Conservation (phyloP, 92 coral and sea anemone genomes). For the Scolanthus callimorphus region DNA sequence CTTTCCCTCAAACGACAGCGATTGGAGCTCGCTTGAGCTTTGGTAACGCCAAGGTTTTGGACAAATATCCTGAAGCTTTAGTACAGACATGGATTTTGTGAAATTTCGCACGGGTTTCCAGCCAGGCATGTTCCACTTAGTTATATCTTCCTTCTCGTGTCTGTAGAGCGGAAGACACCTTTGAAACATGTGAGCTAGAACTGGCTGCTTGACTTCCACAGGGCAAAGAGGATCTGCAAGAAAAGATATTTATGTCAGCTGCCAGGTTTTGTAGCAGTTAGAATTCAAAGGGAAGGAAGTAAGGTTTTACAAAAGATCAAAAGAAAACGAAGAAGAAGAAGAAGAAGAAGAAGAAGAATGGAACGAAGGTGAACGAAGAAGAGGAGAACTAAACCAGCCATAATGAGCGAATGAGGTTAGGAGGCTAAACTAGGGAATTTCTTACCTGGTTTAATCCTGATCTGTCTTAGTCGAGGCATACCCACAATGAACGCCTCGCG, state of each 20-base stretch:
- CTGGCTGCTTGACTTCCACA: conserved; percentile 33
- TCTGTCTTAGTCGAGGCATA: conserved; percentile 66
- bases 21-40: conserved; percentile 11
- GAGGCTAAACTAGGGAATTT: no score
- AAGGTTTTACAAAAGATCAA: background rate
- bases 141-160: conserved; percentile 34
- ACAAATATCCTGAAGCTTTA: conserved; percentile 56
- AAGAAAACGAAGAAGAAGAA: background rate
- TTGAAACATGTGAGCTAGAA: conserved; percentile 39
- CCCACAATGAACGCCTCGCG: conserved; percentile 60
- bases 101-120: conserved; percentile 60
- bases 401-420: no score
- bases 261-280: no score
- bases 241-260: background rate
- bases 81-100: conserved; percentile 37
- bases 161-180: conserved; percentile 69
- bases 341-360: no score
- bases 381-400: no score
- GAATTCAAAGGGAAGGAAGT: no score
- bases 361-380: no score
- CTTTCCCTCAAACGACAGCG: conserved; percentile 55
- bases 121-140: conserved; percentile 64
- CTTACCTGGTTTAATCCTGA: conserved; percentile 56
- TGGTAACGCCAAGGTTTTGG: conserved; percentile 85
- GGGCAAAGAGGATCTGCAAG: conserved; percentile 35